phyloP scores from a whole-genome alignment of 2,888 invertebrate genomes.

The Acrobasis consociella region DNA sequence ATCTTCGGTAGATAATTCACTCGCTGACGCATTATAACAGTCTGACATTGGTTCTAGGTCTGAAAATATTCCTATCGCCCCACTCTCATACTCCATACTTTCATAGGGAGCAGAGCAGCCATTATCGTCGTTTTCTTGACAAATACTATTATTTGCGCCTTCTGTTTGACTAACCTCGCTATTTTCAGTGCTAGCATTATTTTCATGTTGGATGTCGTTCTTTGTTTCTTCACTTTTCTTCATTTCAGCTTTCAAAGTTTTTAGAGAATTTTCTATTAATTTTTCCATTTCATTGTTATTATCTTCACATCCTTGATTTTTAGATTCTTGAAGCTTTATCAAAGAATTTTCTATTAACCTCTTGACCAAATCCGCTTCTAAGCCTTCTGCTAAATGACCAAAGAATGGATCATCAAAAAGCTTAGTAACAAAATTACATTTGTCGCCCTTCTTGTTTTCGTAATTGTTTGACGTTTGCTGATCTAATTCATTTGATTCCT shows the following conservation, averaged over 20 bases:
- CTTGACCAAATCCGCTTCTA: conserved; percentile 84
- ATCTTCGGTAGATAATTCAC: conserved; percentile 85
- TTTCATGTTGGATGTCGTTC: conserved; percentile 47
- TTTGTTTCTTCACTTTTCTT: conserved; percentile 39
- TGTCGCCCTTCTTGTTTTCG: conserved; percentile 50
- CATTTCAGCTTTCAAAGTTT: conserved; percentile 67
- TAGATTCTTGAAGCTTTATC: conserved; percentile 81
- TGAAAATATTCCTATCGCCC: conserved; percentile 77
- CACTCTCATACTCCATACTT: conserved; percentile 87
- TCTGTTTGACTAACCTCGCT: conserved; percentile 47
- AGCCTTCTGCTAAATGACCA: conserved; percentile 83
- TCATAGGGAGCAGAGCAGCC: conserved; percentile 89
- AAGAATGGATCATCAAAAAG: conserved; percentile 85
- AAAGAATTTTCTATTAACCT: conserved; percentile 87
- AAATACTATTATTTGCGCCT: conserved; percentile 46
- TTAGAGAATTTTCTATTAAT: conserved; percentile 76
- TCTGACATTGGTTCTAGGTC: conserved; percentile 84
- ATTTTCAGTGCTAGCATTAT: conserved; percentile 45
- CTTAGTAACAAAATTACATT: conserved; percentile 80
- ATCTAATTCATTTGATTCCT: conserved; percentile 36
- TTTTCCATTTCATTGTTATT: conserved; percentile 74
- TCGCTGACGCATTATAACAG: conserved; percentile 88
- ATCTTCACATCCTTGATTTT: conserved; percentile 67
- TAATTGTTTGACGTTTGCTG: conserved; percentile 30
- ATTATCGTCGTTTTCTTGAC: conserved; percentile 74